phyloP scores from a whole-genome alignment of 2,113 vertebrate species.

The Glaucidium brasilianum region DNA sequence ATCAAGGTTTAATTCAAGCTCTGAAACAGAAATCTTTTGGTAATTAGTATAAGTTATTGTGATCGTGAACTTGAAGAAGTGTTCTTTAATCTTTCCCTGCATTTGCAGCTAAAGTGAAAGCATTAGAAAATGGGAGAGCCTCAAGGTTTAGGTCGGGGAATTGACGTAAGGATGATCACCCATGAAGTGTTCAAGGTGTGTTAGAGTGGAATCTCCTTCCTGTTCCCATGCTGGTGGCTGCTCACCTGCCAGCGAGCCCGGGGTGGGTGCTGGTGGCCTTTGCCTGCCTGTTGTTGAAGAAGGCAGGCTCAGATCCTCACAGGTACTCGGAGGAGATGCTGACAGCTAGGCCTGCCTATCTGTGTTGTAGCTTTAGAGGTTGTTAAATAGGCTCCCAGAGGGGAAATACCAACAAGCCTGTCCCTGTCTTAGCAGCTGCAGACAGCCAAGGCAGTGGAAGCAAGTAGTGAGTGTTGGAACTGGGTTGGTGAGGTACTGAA shows the following conservation, averaged over 20 bases:
- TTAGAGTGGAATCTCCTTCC: background rate
- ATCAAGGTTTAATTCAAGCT: conserved; percentile 49
- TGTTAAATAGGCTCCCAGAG: background rate
- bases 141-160: background rate
- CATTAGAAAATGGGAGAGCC: background rate
- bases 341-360: background rate
- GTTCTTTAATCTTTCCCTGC: background rate
- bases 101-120: background rate
- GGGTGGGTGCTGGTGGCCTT: background rate
- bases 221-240: background rate
- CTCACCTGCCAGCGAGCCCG: background rate
- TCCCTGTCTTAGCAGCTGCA: background rate
- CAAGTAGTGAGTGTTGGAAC: fast-evolving
- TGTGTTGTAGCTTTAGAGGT: background rate
- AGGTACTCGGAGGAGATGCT: background rate
- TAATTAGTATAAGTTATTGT: conserved; percentile 62
- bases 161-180: background rate
- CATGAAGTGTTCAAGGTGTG: background rate
- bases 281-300: background rate
- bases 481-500: background rate
- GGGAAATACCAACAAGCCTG: background rate
- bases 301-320: background rate
- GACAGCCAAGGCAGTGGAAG: background rate
- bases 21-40: conserved; percentile 37
- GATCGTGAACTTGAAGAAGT: conserved; percentile 17